phyloP scores from a whole-genome alignment of 2,888 invertebrate genomes.

The Ormyrus pomaceus region DNA sequence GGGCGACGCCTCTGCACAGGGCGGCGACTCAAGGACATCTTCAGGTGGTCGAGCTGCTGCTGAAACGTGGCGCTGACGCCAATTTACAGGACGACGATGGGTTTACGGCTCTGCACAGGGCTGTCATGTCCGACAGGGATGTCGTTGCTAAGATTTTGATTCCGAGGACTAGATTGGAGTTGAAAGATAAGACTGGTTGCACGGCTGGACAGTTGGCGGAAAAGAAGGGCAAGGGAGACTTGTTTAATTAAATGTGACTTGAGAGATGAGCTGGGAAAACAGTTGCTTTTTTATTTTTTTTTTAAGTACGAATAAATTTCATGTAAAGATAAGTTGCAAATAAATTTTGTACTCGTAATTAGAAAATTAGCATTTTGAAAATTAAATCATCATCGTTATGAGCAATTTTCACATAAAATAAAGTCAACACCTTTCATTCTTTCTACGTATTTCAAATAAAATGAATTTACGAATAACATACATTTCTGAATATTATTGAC shows the following conservation, averaged over 20 bases:
- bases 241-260: slow-evolving; percentile 33
- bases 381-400: too few species aligned
- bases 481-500: too few species aligned
- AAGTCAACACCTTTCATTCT: too few species aligned
- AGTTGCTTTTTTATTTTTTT: too few species aligned
- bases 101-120: slow-evolving; percentile 88
- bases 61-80: slow-evolving; percentile 81
- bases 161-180: slow-evolving; percentile 67
- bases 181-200: slow-evolving; percentile 41
- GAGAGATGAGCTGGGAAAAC: too few species aligned
- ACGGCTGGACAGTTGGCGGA: slow-evolving; percentile 42
- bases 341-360: too few species aligned
- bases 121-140: slow-evolving; percentile 76
- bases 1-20: slow-evolving; percentile 89
- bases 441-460: too few species aligned
- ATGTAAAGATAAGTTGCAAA: too few species aligned
- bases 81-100: slow-evolving; percentile 86
- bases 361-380: too few species aligned
- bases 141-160: slow-evolving; percentile 82
- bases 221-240: slow-evolving; percentile 19
- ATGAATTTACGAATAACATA: too few species aligned
- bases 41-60: slow-evolving; percentile 82
- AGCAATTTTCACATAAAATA: too few species aligned
- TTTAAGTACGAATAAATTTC: too few species aligned
- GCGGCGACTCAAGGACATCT: slow-evolving; percentile 85